Percentiles rank a stretch among this genome's conserved stretches.
Evolutionary conservation across 2,888 invertebrate species (phyloP).

Genomic region (Abrostola triplasia): DNA sequence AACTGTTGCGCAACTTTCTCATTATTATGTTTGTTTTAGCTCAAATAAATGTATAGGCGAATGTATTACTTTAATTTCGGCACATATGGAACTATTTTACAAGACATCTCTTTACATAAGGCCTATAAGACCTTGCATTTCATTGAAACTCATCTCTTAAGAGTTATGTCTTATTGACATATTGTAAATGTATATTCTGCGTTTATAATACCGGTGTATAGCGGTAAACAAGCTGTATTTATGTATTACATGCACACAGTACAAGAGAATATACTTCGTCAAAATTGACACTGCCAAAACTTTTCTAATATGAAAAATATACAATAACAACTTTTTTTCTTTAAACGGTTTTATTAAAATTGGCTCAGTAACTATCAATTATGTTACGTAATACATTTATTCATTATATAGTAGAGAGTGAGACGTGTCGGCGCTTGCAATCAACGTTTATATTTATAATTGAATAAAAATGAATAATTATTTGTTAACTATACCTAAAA

Average conservation of each 20-base stretch:
- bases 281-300: constrained; percentile 40
- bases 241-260: constrained; percentile 42
- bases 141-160: not conserved
- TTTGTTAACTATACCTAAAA: not conserved
- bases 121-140: constrained; percentile 1
- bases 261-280: constrained; percentile 38
- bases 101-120: not conserved
- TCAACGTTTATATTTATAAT: too few species aligned
- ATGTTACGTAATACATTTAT: too few species aligned
- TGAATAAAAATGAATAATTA: not conserved
- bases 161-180: not conserved
- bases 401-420: too few species aligned
- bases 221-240: constrained; percentile 44
- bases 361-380: too few species aligned
- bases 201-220: constrained; percentile 1
- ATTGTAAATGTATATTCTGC: constrained; percentile 23
- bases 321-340: too few species aligned
- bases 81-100: not conserved
- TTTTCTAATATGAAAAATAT: not conserved
- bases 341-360: too few species aligned
- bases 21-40: not conserved
- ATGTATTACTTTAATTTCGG: not conserved
- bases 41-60: constrained; percentile 3
- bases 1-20: constrained; percentile 22
- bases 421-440: too few species aligned